Percentiles rank a stretch among this genome's conserved stretches.
These are phyloP conservation scores for Cheilinus undulatus DNA, from an alignment of 2,113 vertebrate genomes.

Conservation along the genomic window DNA sequence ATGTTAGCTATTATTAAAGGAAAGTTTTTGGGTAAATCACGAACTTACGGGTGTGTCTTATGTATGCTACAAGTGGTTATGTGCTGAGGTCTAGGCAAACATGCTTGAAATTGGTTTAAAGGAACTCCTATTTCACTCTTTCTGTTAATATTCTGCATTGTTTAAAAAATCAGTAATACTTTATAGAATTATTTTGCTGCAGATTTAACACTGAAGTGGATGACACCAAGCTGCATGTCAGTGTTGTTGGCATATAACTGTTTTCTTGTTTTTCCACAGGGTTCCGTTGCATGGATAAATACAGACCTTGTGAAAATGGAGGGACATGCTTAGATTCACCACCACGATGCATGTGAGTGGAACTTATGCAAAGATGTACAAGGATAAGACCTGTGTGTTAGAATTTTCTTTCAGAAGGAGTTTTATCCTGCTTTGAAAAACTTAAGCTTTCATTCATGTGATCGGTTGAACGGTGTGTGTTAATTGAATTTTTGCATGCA, in stretches of 20 bases:
- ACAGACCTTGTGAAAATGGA: conserved; percentile 85
- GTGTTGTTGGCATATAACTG: conserved; percentile 45
- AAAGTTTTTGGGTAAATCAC: conserved; percentile 52
- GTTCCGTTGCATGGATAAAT: conserved; percentile 79
- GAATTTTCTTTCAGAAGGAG: neutral
- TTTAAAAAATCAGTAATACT: neutral
- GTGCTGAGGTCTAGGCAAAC: neutral
- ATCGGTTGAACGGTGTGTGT: conserved; percentile 1
- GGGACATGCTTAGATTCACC: conserved; percentile 83
- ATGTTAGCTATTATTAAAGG: conserved; percentile 11
- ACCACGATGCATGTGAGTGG: conserved; percentile 84
- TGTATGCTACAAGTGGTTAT: conserved; percentile 56
- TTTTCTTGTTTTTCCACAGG: conserved; percentile 75
- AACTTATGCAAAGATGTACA: conserved; percentile 26
- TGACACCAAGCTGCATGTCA: neutral
- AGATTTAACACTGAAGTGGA: neutral
- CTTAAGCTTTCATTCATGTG: too few species aligned
- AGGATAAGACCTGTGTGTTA: neutral
- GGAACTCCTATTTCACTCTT: neutral
- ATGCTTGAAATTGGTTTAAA: conserved; percentile 17
- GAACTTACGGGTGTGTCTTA: conserved; percentile 47
- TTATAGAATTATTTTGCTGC: neutral
- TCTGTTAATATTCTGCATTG: neutral
- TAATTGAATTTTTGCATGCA: conserved; percentile 4
- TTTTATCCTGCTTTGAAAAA: neutral